Evolutionary conservation across 2,888 invertebrate species (phyloP), one percentile per base, ranked within the genome.

Genomic region (Itoplectis maculator): DNA sequence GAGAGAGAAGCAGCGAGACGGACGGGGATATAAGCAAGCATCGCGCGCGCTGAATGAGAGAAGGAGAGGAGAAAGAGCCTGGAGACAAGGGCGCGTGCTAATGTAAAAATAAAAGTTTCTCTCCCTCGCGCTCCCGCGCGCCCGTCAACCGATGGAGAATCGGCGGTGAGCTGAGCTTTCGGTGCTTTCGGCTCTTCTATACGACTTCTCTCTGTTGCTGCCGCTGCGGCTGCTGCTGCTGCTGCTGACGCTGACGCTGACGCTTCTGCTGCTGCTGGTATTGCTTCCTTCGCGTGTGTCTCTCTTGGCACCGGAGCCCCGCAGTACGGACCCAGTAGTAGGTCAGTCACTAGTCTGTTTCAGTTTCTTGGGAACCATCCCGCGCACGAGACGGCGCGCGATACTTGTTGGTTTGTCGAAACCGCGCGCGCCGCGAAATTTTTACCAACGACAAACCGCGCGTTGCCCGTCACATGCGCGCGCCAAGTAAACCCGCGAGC

Each of bases 331-430:
- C 86, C 76, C 85, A 86, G 88, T 87, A 87, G 88, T 88, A 87
- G 88, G 88, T 88, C 85, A 87, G 84, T 86, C 84, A 87, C 85
- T 86, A 82, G 65, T 59, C 83, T 84, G 86, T 85, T 83, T 88
- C 86, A 88, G 88, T 88, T 88, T 87, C 86, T 86, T 86, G 86
- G 85, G 86, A 88, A 87, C 86, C 81, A 86, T 86, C 82, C 79
- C 81, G 81, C 84, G 83, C 79, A 84, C 82, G 78, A 69, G 82
- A 82, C 80, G 74, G 65, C 35, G 35, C 51, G 40, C 65, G 65
- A 79, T 79, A 79, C 59, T 79, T 49, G 74, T 69, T 77, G 69
- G 63, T 75, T 82, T 56, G 40, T 29, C 18, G 63, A 74, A 69
- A 82, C 68, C n/a, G 68, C 76, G 47, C 78, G 80, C 45, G 65